Percentiles rank a stretch among this genome's conserved stretches.
Conservation (phyloP, 2,888 invertebrate genomes). For the Drosophila prolongata region DNA sequence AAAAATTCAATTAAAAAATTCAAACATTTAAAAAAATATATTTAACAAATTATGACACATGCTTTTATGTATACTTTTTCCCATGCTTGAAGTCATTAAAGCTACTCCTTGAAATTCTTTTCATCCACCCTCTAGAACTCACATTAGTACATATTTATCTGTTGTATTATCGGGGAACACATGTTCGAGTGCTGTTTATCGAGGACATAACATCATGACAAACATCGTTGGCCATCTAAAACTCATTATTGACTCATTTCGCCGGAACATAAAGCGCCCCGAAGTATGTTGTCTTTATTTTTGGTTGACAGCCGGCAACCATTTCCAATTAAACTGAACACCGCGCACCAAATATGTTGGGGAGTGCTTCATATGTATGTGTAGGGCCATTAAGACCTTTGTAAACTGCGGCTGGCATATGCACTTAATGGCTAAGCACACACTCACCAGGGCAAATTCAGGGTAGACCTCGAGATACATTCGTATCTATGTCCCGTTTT, state of each 20-base stretch:
- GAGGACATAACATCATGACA: conserved; percentile 43
- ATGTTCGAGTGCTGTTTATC: conserved; percentile 33
- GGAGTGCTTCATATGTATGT: conserved; percentile 1
- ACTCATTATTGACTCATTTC: conserved; percentile 73
- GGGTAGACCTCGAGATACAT: conserved; percentile 12
- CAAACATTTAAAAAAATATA: no score
- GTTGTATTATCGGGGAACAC: conserved; percentile 28
- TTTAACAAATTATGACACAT: no score
- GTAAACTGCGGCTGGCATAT: conserved; percentile 55
- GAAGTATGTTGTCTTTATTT: conserved; percentile 73
- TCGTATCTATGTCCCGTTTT: conserved; percentile 32
- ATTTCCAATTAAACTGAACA: conserved; percentile 67
- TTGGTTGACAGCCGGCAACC: conserved; percentile 53
- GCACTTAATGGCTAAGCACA: conserved; percentile 67
- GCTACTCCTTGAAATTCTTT: conserved; percentile 1
- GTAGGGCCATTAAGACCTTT: conserved; percentile 44
- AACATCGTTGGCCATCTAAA: conserved; percentile 64
- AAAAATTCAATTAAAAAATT: no score
- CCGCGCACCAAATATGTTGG: conserved; percentile 4
- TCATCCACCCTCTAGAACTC: neutral
- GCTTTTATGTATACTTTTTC: neutral
- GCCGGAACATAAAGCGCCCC: conserved; percentile 56
- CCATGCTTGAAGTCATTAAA: neutral
- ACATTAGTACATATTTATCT: conserved; percentile 10
- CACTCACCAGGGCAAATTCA: conserved; percentile 26